These are phyloP conservation scores for Apotomis turbidana DNA, from an alignment of 2,888 invertebrate genomes.

Conservation along the genomic window DNA sequence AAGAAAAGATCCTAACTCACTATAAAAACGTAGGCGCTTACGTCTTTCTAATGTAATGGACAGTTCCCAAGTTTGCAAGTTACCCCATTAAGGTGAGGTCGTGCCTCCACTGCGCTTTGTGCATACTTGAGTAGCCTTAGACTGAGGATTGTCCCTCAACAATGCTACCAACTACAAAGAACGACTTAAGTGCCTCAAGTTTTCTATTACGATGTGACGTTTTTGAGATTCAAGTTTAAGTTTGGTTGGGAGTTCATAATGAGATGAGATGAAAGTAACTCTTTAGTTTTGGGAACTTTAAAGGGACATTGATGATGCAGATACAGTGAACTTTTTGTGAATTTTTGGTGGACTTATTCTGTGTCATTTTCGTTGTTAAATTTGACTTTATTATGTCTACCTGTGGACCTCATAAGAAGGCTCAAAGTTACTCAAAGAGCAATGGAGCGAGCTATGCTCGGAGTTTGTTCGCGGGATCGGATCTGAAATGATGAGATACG, in stretches of 20 bases:
- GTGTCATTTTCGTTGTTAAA: no score
- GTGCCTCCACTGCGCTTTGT: constrained; percentile 32
- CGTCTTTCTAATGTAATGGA: not conserved
- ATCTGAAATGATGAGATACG: no score
- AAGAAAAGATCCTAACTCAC: not conserved
- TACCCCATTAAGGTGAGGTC: constrained; percentile 34
- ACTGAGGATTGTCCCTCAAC: constrained; percentile 10
- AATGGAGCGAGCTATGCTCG: no score
- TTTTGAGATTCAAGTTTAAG: not conserved
- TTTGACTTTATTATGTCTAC: no score
- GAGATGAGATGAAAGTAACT: constrained; percentile 8
- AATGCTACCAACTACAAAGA: constrained; percentile 3
- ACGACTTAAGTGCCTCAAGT: not conserved
- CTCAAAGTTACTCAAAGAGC: no score
- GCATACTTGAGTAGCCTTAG: constrained; percentile 39
- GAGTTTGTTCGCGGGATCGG: no score
- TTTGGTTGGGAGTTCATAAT: constrained; percentile 25
- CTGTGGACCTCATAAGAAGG: no score
- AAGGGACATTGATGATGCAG: not conserved
- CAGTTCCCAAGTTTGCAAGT: constrained; percentile 16
- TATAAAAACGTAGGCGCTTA: not conserved
- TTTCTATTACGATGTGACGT: not conserved
- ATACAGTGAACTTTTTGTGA: not conserved
- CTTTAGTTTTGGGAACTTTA: constrained; percentile 6
- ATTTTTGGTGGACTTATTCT: not conserved